phyloP scores from a whole-genome alignment of 2,797 vertebrate species.

The Pygocentrus nattereri region DNA sequence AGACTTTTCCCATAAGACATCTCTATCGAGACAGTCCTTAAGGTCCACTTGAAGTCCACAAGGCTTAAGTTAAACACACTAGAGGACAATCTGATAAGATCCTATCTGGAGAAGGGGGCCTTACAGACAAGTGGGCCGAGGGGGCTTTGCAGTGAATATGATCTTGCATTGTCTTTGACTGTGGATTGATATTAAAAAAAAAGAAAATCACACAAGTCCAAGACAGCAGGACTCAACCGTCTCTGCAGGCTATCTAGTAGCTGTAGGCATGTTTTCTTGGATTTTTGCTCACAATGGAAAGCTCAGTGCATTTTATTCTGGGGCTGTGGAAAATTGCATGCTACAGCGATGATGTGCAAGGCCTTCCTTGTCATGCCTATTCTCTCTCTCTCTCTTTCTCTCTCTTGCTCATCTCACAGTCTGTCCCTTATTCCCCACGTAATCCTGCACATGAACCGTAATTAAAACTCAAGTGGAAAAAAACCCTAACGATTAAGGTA shows the following conservation, averaged over 20 bases:
- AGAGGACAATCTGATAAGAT: not conserved
- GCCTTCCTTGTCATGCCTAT: constrained; percentile 47
- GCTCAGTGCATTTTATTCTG: not conserved
- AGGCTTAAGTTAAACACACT: not conserved
- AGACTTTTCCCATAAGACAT: constrained; percentile 25
- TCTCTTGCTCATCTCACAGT: constrained; percentile 44
- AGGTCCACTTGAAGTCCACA: not conserved
- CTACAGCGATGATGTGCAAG: constrained; percentile 32
- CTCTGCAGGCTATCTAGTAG: not conserved
- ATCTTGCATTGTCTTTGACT: not conserved
- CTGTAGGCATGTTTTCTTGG: not conserved
- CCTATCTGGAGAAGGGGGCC: too few species aligned
- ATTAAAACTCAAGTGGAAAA: constrained; percentile 71
- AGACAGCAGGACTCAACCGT: not conserved
- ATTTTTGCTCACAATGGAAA: not conserved
- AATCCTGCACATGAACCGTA: constrained; percentile 60
- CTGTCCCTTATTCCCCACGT: constrained; percentile 54
- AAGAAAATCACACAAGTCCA: not conserved
- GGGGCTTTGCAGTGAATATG: not conserved
- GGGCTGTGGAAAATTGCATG: not conserved
- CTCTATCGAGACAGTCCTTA: constrained; percentile 9
- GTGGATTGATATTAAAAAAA: not conserved
- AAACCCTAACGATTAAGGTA: constrained; percentile 73
- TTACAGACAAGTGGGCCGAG: not conserved
- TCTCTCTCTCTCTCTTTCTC: constrained; percentile 42